Evolutionary conservation across 2,888 invertebrate species (phyloP), one percentile per base, ranked within the genome.

Genomic region (Aporophyla lueneburgensis): DNA sequence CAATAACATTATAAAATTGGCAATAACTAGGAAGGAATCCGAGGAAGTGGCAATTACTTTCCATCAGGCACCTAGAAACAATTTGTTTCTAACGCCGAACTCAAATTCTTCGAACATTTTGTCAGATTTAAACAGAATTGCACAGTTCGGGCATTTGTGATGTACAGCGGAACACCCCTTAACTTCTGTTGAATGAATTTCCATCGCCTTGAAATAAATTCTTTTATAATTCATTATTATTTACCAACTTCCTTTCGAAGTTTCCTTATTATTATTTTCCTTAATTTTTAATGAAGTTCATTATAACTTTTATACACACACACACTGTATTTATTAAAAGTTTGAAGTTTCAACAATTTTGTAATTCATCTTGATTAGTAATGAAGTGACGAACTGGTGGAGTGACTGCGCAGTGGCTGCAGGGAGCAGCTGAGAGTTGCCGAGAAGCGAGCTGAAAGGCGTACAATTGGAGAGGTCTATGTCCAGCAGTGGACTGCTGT

Each of bases 41-140:
- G 46, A 78, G 80, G 82, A 87, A 90, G 82, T 81, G 85, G 89
- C 90, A 92, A 93, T 93, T 92, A 93, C 93, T 93, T 93, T 92
- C 89, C 91, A 92, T 92, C 91, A 90, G 86, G 77, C 76, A 74
- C 80, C 74, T 73, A 80, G 78, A 66, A 86, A 84, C 83, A 87
- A 86, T 81, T 89, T 88, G 86, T 86, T 89, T 89, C 86, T 86
- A 89, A 84, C 81, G 82, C 84, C 85, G 78, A 61, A 75, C 74
- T 71, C 74, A 86, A 88, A 85, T 81, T 68, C 67, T 85, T 83
- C 70, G 65, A 73, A 53, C 73, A 82, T 78, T 83, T 81, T 62
- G 46, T 62, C 63, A 33, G 71, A 83, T 84, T 88, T 80, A 75
- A 78, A 85, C 74, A 79, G 40, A 80, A 62, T 71, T 73, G 81